These are phyloP conservation scores for Alaudala cheleensis DNA, from an alignment of 2,113 vertebrate genomes.

Conservation along the genomic window DNA sequence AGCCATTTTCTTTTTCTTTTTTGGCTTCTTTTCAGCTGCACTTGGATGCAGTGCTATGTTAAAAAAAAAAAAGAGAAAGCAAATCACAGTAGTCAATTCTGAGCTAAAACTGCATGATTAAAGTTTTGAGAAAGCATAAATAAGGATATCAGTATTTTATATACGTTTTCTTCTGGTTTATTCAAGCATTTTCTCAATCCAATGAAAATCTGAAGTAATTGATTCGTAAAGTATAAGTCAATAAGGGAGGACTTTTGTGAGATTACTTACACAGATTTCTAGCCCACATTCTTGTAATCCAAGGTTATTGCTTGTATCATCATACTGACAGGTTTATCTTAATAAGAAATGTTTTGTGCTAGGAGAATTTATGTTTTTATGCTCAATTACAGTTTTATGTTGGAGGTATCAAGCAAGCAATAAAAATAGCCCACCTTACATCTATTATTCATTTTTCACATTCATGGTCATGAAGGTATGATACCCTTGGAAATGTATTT, in stretches of 20 bases:
- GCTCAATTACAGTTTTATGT: constrained; percentile 67
- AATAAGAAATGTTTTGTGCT: constrained; percentile 58
- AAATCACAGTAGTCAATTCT: background rate
- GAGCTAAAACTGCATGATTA: background rate
- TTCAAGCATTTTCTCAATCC: constrained; percentile 11
- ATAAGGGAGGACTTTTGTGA: constrained; percentile 32
- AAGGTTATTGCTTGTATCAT: constrained; percentile 54
- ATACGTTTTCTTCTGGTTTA: constrained; percentile 4
- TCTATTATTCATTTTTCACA: constrained; percentile 37
- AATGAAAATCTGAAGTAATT: constrained; percentile 32
- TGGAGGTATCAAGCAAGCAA: constrained; percentile 28
- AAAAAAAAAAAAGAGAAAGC: background rate
- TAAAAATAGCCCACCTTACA: constrained; percentile 30
- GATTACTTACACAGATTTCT: constrained; percentile 63
- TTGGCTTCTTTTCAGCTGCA: background rate
- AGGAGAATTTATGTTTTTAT: constrained; percentile 46
- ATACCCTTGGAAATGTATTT: background rate
- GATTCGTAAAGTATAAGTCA: constrained; percentile 49
- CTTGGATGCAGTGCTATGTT: background rate
- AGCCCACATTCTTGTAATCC: constrained; percentile 19
- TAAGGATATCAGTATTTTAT: background rate
- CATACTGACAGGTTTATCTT: constrained; percentile 48
- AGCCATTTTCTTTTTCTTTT: background rate
- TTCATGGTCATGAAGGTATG: background rate
- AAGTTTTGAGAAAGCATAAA: background rate